Evolutionary conservation across 2,113 vertebrate genomes (phyloP).

Genomic region (Tricholaema leucomelas): DNA sequence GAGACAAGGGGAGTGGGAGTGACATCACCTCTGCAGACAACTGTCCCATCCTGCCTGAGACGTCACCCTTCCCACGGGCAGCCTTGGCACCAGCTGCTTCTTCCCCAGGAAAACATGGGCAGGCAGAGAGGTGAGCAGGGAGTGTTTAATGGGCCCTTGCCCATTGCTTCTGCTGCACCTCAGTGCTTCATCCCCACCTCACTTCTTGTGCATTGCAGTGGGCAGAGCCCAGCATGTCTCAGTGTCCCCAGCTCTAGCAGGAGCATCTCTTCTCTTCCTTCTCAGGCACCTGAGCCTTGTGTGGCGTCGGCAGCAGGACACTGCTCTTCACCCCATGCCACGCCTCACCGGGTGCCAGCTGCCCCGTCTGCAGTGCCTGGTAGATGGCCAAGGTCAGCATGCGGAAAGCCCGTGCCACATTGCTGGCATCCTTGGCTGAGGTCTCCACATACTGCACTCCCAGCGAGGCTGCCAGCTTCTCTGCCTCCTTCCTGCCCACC

Average conservation of each 20-base stretch:
- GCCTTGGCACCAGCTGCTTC: fast-evolving
- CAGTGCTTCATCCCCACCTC: neutral
- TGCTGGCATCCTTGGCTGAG: slow-evolving; percentile 78
- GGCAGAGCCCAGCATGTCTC: neutral
- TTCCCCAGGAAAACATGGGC: neutral
- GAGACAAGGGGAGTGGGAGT: fast-evolving
- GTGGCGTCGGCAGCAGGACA: neutral
- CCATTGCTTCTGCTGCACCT: neutral
- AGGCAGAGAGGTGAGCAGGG: neutral
- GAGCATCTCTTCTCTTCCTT: slow-evolving; percentile 24
- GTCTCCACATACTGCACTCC: slow-evolving; percentile 79
- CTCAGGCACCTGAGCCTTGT: neutral
- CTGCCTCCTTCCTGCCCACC: slow-evolving; percentile 77
- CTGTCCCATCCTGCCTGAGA: neutral
- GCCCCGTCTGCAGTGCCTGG: slow-evolving; percentile 71
- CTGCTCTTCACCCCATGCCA: slow-evolving; percentile 82
- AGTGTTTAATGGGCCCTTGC: neutral
- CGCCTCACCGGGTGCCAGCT: slow-evolving; percentile 64
- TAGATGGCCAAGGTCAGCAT: slow-evolving; percentile 75
- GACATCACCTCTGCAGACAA: neutral
- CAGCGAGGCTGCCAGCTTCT: slow-evolving; percentile 75
- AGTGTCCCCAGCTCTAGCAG: neutral
- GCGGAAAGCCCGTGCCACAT: slow-evolving; percentile 77
- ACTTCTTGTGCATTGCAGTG: fast-evolving
- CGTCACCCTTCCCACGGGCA: neutral